Conservation (phyloP, 2,888 invertebrate genomes). For the Nemurella pictetii region DNA sequence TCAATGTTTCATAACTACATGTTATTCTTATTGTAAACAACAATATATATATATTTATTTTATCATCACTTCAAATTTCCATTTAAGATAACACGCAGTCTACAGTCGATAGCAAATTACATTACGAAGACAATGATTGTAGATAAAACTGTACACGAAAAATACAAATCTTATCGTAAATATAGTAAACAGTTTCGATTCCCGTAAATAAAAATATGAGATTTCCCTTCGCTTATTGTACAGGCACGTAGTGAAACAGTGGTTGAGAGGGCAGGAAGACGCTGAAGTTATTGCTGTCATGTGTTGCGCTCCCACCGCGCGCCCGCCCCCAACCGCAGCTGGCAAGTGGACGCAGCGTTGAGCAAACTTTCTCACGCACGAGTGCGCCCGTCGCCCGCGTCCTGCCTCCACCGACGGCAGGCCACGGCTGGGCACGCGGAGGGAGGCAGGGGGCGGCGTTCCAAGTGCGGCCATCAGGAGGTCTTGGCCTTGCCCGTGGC, state of each 20-base stretch:
- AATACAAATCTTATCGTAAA: neutral
- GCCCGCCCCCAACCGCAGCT: neutral
- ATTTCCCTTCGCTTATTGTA: neutral
- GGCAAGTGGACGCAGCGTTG: neutral
- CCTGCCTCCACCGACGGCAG: neutral
- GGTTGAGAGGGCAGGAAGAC: neutral
- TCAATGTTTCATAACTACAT: no score
- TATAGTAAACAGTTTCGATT: neutral
- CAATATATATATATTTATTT: neutral
- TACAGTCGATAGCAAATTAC: neutral
- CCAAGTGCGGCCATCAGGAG: neutral
- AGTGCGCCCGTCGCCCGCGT: neutral
- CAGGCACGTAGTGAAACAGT: neutral
- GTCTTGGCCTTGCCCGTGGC: neutral
- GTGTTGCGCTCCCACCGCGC: neutral
- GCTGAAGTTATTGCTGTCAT: neutral
- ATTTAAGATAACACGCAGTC: neutral
- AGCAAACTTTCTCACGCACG: neutral
- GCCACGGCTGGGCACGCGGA: no score
- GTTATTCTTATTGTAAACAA: neutral
- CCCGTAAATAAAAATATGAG: neutral
- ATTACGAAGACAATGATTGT: neutral
- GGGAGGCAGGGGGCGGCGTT: no score
- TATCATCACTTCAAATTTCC: neutral
- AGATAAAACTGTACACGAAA: neutral